Conservation (phyloP, 1,140 invertebrate genomes). For the Drosophila varians region DNA sequence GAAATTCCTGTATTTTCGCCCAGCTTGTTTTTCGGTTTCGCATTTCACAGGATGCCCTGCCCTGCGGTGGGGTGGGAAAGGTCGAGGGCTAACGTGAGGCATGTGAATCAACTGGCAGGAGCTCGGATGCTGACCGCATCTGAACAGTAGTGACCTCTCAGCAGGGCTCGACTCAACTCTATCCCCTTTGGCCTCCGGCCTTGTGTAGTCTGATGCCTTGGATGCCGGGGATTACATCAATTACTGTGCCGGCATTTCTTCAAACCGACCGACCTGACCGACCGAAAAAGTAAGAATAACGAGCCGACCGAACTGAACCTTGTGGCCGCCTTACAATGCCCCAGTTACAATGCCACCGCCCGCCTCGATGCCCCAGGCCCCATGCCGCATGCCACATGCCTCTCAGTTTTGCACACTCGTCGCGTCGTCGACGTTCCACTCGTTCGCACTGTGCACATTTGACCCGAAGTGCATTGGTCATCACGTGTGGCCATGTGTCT, state of each 20-base stretch:
- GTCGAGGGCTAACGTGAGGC: slow-evolving; percentile 21
- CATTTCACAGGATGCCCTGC: neutral
- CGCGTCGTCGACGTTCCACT: slow-evolving; percentile 11
- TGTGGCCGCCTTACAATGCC: slow-evolving; percentile 47
- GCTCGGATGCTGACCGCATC: slow-evolving; percentile 37
- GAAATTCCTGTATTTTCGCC: neutral
- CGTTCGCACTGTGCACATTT: slow-evolving; percentile 63
- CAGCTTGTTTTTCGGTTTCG: slow-evolving; percentile 9
- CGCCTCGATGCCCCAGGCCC: neutral
- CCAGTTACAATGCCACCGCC: slow-evolving; percentile 21
- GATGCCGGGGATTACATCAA: slow-evolving; percentile 74
- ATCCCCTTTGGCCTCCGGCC: slow-evolving; percentile 5
- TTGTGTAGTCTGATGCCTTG: slow-evolving; percentile 65
- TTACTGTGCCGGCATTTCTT: slow-evolving; percentile 68
- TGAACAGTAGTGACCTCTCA: slow-evolving; percentile 26
- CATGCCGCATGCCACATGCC: neutral
- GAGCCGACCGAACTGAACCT: slow-evolving; percentile 45
- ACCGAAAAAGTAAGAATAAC: slow-evolving; percentile 79
- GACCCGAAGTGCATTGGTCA: slow-evolving; percentile 81
- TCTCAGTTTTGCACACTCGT: neutral
- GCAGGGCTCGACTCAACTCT: slow-evolving; percentile 8
- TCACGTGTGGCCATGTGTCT: slow-evolving; percentile 81
- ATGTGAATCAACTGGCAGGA: slow-evolving; percentile 33
- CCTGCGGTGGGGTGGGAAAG: slow-evolving; percentile 16
- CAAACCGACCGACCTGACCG: slow-evolving; percentile 62